Percentiles rank a stretch among this genome's conserved stretches.
These are phyloP conservation scores for Aythya fuligula DNA, from an alignment of 2,797 vertebrate genomes.

Conservation along the genomic window DNA sequence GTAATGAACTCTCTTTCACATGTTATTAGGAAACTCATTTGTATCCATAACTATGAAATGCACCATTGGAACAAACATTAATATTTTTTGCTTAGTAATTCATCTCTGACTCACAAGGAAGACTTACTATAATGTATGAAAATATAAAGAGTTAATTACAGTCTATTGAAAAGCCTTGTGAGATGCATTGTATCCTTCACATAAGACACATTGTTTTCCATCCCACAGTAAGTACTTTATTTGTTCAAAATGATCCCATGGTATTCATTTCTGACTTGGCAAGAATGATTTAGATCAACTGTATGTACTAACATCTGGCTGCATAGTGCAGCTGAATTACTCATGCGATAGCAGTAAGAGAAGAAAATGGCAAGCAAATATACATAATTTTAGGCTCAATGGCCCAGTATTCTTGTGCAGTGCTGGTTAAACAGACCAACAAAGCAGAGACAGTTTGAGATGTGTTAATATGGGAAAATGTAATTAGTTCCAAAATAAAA, in stretches of 20 bases:
- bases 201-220: slow-evolving; percentile 21
- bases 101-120: neutral
- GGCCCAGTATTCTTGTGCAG: slow-evolving; percentile 15
- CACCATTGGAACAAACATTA: neutral
- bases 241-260: slow-evolving; percentile 25
- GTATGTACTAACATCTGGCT: slow-evolving; percentile 36
- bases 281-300: slow-evolving; percentile 28
- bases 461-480: slow-evolving; percentile 31
- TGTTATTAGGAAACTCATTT: neutral
- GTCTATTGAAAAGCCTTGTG: neutral
- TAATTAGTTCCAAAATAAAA: slow-evolving; percentile 61
- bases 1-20: neutral
- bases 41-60: neutral
- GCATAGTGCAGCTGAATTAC: slow-evolving; percentile 8
- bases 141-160: slow-evolving; percentile 8
- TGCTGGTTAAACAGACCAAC: slow-evolving; percentile 41
- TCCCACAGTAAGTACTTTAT: slow-evolving; percentile 11
- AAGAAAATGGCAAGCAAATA: slow-evolving; percentile 42
- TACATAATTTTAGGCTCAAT: slow-evolving; percentile 30
- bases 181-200: neutral
- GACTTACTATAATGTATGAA: neutral
- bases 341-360: neutral
- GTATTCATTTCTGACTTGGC: slow-evolving; percentile 31
- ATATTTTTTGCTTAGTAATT: neutral
- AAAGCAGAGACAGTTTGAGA: slow-evolving; percentile 29